A percentile compares a stretch with the other conserved stretches of the same genome.
These are phyloP conservation scores for Slavum lentiscoides DNA, from an alignment of 2,888 invertebrate species.

Conservation along the genomic window DNA sequence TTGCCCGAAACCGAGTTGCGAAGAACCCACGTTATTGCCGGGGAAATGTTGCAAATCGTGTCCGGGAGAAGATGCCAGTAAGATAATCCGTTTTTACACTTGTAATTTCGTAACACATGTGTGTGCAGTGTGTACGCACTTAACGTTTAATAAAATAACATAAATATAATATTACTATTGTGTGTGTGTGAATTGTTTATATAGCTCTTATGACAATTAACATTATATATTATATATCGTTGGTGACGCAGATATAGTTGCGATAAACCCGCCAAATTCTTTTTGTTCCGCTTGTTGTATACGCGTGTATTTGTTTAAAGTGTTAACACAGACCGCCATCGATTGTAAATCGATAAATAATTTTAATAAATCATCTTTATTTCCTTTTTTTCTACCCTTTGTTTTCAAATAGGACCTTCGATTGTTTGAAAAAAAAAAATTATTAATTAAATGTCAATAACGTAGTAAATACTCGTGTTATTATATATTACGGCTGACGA, in stretches of 20 bases:
- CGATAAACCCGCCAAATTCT: neutral
- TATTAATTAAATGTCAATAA: too few relatives aligned
- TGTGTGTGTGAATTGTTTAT: too few relatives aligned
- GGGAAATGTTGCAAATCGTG: conserved; percentile 92
- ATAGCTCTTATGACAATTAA: too few relatives aligned
- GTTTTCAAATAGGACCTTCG: too few relatives aligned
- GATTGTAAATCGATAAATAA: too few relatives aligned
- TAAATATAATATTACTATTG: too few relatives aligned
- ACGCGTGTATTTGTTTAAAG: neutral
- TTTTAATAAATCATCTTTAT: too few relatives aligned
- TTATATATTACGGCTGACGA: too few relatives aligned
- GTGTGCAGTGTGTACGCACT: neutral
- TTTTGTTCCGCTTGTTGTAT: neutral
- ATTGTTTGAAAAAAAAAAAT: too few relatives aligned
- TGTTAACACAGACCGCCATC: neutral
- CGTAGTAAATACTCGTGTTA: too few relatives aligned
- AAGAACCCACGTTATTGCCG: conserved; percentile 79
- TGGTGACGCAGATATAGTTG: neutral
- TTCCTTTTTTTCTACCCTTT: too few relatives aligned
- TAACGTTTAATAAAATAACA: neutral
- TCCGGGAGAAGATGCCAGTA: conserved; percentile 68
- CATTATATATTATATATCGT: too few relatives aligned
- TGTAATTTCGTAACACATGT: conserved; percentile 1
- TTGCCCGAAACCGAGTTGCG: conserved; percentile 85
- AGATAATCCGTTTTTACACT: conserved; percentile 28